These are phyloP conservation scores for Oscheius onirici DNA, from an alignment of 2,888 invertebrate species.

Conservation along the genomic window DNA sequence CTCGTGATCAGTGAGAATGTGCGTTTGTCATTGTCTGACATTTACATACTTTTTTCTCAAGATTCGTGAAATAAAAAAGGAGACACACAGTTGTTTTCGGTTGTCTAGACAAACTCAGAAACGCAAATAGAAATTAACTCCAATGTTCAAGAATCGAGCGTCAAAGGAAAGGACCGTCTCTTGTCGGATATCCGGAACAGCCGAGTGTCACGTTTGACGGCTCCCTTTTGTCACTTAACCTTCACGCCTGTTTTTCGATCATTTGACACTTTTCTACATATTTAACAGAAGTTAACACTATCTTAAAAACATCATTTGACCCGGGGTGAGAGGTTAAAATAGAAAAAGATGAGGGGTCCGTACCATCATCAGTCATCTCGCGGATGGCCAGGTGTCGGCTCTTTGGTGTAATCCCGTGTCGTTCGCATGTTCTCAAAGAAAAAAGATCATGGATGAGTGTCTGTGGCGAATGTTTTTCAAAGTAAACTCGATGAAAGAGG, in stretches of 20 bases:
- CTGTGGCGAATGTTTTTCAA: too few species aligned
- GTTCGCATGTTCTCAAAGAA: conserved; percentile 19
- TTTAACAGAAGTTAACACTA: not conserved
- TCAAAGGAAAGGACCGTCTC: too few species aligned
- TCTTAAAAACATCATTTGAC: not conserved
- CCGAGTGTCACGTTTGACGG: conserved; percentile 8
- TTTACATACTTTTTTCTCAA: not conserved
- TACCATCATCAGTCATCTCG: conserved; percentile 21
- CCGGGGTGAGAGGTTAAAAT: not conserved
- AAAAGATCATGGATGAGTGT: not conserved
- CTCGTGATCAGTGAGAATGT: not conserved
- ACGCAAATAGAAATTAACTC: too few species aligned
- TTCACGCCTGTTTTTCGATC: not conserved
- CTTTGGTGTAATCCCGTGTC: conserved; percentile 19
- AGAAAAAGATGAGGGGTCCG: not conserved
- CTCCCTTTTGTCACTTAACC: conserved; percentile 8
- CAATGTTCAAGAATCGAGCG: too few species aligned
- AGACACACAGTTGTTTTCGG: not conserved
- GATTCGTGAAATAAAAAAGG: not conserved
- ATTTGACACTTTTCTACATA: not conserved
- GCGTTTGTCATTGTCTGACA: not conserved
- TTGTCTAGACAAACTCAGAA: not conserved
- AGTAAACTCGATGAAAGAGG: too few species aligned
- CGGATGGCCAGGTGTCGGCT: conserved; percentile 2
- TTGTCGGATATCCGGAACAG: conserved; percentile 6